A percentile compares a stretch with the other conserved stretches of the same genome.
phyloP scores from a whole-genome alignment of 2,113 vertebrate species.

The Bambusicola thoracicus region DNA sequence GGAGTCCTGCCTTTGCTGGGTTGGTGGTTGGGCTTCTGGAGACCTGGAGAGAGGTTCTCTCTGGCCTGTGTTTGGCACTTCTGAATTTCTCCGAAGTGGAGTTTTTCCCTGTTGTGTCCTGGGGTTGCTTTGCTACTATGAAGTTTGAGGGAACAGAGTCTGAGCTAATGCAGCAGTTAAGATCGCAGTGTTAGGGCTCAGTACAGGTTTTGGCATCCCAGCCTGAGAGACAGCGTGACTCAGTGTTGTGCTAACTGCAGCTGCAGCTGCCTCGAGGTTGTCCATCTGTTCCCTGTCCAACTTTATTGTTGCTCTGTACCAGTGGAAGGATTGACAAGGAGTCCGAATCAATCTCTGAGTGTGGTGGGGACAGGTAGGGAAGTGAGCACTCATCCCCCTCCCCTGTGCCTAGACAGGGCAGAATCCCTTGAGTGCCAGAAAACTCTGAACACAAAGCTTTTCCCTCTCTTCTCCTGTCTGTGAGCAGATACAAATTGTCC shows the following conservation, averaged over 20 bases:
- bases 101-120: background rate
- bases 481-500: conserved; percentile 1
- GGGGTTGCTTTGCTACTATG: background rate
- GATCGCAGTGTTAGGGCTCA: background rate
- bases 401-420: background rate
- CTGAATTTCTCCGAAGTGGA: background rate
- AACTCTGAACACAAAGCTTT: background rate
- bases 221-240: background rate
- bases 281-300: background rate
- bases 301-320: background rate
- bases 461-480: background rate
- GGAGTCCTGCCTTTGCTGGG: background rate
- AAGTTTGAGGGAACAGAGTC: background rate
- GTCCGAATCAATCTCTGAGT: background rate
- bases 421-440: background rate
- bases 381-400: background rate
- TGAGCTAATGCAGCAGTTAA: background rate
- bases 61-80: background rate
- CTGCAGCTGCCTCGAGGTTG: background rate
- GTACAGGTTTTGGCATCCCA: background rate
- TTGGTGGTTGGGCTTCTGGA: background rate
- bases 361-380: background rate
- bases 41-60: background rate
- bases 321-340: background rate
- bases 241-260: background rate